These are phyloP conservation scores for Acanthaster planci DNA, from an alignment of 35 echinoderm and acorn worm genomes.

Conservation along the genomic window DNA sequence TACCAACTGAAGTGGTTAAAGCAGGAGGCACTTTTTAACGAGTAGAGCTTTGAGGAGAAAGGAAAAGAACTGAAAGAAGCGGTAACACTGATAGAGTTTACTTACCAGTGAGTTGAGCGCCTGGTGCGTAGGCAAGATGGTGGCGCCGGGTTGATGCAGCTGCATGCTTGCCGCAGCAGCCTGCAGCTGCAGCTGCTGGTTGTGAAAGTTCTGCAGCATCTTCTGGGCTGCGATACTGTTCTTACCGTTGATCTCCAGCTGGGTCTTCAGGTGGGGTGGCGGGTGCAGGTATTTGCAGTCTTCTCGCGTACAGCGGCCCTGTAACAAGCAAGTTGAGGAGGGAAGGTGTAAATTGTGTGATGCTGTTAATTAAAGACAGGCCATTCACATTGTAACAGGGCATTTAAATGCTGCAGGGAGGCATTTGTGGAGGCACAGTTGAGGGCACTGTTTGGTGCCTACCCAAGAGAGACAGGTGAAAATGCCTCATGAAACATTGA, in stretches of 20 bases:
- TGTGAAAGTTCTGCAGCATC: constrained; percentile 93
- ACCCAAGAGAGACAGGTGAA: too few relatives aligned
- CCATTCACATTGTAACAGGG: too few relatives aligned
- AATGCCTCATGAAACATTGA: too few relatives aligned
- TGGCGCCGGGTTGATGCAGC: constrained; percentile 42
- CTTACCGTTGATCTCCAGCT: constrained; percentile 98
- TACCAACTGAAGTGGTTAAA: too few relatives aligned
- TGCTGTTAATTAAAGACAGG: too few relatives aligned
- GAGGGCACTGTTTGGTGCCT: too few relatives aligned
- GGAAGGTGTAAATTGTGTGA: too few relatives aligned
- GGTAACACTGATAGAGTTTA: background rate
- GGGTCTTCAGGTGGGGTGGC: constrained; percentile 96
- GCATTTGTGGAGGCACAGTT: too few relatives aligned
- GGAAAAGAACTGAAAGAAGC: too few relatives aligned
- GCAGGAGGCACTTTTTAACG: too few relatives aligned
- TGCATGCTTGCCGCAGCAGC: constrained; percentile 50
- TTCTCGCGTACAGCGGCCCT: constrained; percentile 98
- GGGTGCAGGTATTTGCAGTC: constrained; percentile 99
- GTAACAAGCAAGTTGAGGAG: constrained; percentile 29
- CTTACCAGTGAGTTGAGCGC: constrained; percentile 48
- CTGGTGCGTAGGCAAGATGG: constrained; percentile 37
- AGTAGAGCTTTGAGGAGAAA: too few relatives aligned
- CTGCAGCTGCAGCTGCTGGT: constrained; percentile 67
- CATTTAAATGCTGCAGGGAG: too few relatives aligned
- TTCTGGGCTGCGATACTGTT: constrained; percentile 95